Percentiles rank a stretch among this genome's conserved stretches.
Conservation (phyloP, 92 coral and sea anemone genomes). For the Umimayanthus kanabou region DNA sequence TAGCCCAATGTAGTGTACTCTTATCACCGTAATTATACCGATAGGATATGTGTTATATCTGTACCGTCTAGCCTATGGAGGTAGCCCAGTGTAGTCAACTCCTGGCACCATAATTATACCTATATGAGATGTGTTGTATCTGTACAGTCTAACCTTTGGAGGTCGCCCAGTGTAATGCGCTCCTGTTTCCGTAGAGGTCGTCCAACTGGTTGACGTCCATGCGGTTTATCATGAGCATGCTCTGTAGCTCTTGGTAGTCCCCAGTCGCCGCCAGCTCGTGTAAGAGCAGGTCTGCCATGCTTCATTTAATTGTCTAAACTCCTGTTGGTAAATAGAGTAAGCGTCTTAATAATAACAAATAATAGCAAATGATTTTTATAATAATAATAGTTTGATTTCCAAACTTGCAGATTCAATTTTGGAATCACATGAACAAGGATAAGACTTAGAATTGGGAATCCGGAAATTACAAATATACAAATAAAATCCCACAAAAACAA, state of each 20-base stretch:
- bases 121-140: slow-evolving; percentile 8
- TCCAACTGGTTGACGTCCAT: slow-evolving; percentile 89
- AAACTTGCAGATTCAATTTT: too few species aligned
- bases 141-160: slow-evolving; percentile 69
- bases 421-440: too few species aligned
- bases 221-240: slow-evolving; percentile 88
- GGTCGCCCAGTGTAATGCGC: slow-evolving; percentile 96
- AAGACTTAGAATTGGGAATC: too few species aligned
- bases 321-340: background rate
- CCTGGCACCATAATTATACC: slow-evolving; percentile 63
- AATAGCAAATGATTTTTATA: too few species aligned
- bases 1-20: slow-evolving; percentile 88
- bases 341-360: too few species aligned
- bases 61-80: slow-evolving; percentile 65
- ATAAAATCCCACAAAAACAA: too few species aligned
- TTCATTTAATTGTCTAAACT: background rate
- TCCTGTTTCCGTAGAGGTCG: slow-evolving; percentile 90
- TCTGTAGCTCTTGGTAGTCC: slow-evolving; percentile 84
- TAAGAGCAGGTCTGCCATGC: slow-evolving; percentile 90
- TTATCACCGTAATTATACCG: slow-evolving; percentile 61
- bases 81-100: slow-evolving; percentile 91
- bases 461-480: too few species aligned
- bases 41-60: slow-evolving; percentile 4
- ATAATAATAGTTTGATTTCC: too few species aligned
- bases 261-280: slow-evolving; percentile 95